Evolutionary conservation across 2,797 vertebrate species (phyloP).

Genomic region (Myiotriccus ornatus): DNA sequence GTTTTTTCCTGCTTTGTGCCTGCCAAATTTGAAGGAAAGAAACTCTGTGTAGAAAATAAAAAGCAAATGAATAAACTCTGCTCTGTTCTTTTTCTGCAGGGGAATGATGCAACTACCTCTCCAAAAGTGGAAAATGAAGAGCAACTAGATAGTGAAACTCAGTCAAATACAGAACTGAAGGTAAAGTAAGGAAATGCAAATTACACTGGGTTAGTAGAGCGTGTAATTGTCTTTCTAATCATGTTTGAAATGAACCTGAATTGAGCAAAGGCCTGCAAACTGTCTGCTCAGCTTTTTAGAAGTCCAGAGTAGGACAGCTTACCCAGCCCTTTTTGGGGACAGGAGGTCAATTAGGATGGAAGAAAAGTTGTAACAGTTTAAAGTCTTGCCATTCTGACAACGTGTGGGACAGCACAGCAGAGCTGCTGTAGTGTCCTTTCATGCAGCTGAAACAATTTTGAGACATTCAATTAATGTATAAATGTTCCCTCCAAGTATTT

Average conservation of each 20-base stretch:
- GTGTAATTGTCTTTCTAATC: not conserved
- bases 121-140: constrained; percentile 41
- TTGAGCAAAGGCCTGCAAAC: not conserved
- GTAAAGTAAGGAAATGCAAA: constrained; percentile 16
- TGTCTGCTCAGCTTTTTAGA: not conserved
- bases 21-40: not conserved
- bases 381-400: not conserved
- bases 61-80: not conserved
- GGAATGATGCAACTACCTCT: constrained; percentile 62
- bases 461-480: not conserved
- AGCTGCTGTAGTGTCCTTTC: not conserved
- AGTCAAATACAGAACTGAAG: constrained; percentile 35
- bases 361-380: not conserved
- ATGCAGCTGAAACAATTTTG: not conserved
- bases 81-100: constrained; percentile 34
- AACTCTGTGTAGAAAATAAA: not conserved
- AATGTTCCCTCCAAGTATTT: not conserved
- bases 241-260: not conserved
- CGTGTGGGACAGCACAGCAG: not conserved
- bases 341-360: not conserved
- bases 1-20: not conserved
- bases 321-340: not conserved
- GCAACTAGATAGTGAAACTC: constrained; percentile 52
- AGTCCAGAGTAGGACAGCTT: not conserved
- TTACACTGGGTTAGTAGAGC: not conserved